Evolutionary conservation across 2,113 vertebrate genomes (phyloP).

Genomic region (Heterotilapia buettikoferi): DNA sequence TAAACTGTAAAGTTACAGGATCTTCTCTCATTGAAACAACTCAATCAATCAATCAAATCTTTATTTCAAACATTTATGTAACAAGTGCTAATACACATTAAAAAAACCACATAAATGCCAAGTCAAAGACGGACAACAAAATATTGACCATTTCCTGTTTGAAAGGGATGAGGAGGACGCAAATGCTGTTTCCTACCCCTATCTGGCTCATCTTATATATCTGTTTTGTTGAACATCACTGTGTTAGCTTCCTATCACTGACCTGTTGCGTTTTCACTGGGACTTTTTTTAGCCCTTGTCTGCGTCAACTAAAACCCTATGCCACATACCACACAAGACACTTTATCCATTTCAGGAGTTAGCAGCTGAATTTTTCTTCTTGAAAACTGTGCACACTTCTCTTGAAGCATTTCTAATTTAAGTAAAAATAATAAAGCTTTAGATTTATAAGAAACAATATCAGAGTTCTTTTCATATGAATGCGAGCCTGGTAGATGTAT

Average conservation of each 20-base stretch:
- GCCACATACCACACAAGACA: background rate
- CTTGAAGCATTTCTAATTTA: background rate
- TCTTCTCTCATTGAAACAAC: background rate
- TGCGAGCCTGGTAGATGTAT: background rate
- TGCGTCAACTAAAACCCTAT: background rate
- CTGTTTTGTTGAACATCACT: background rate
- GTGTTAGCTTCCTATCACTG: background rate
- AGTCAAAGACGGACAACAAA: background rate
- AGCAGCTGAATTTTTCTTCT: background rate
- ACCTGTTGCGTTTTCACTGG: background rate
- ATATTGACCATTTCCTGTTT: background rate
- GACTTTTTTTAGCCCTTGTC: background rate
- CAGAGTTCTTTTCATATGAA: background rate
- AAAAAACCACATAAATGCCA: accelerated
- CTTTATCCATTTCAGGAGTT: background rate
- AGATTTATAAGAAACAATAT: background rate
- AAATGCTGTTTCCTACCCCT: background rate
- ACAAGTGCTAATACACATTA: background rate
- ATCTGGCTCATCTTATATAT: background rate
- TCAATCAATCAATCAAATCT: background rate
- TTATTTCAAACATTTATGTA: background rate
- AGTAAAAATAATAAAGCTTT: background rate
- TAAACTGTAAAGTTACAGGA: background rate
- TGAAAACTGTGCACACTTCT: background rate
- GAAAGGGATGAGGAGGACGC: background rate